Evolutionary conservation across 1,140 invertebrate species (phyloP).

Genomic region (Diachasma alloeum): DNA sequence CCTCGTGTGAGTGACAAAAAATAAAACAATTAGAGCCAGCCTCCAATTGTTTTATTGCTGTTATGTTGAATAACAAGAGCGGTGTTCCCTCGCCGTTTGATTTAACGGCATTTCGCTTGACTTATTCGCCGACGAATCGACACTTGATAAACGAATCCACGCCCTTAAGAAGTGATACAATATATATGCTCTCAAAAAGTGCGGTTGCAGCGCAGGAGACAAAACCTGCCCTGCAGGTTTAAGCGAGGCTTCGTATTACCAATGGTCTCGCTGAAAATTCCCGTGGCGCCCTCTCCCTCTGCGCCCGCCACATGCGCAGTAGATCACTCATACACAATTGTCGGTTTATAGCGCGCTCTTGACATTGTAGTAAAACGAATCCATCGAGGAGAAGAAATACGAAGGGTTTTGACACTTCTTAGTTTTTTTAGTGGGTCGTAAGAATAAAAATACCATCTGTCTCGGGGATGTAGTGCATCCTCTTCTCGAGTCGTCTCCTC

Average conservation of each 20-base stretch:
- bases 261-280: neutral
- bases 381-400: neutral
- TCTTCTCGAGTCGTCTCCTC: conserved; percentile 43
- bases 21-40: too few relatives aligned
- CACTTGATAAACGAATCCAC: neutral
- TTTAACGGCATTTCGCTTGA: neutral
- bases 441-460: conserved; percentile 48
- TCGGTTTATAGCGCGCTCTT: neutral
- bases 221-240: neutral
- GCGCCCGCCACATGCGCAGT: neutral
- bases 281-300: neutral
- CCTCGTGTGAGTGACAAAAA: neutral
- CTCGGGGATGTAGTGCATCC: conserved; percentile 29
- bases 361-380: neutral
- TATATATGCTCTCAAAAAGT: neutral
- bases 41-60: too few relatives aligned
- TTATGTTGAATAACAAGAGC: neutral
- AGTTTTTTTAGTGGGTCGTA: neutral
- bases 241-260: neutral
- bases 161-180: neutral
- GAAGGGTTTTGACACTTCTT: neutral
- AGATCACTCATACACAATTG: conserved; percentile 1
- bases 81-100: neutral
- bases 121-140: neutral
- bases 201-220: neutral